Percentiles rank a stretch among this genome's conserved stretches.
Evolutionary conservation across 2,888 invertebrate genomes (phyloP).

Genomic region (Cyrtodaria siliqua): DNA sequence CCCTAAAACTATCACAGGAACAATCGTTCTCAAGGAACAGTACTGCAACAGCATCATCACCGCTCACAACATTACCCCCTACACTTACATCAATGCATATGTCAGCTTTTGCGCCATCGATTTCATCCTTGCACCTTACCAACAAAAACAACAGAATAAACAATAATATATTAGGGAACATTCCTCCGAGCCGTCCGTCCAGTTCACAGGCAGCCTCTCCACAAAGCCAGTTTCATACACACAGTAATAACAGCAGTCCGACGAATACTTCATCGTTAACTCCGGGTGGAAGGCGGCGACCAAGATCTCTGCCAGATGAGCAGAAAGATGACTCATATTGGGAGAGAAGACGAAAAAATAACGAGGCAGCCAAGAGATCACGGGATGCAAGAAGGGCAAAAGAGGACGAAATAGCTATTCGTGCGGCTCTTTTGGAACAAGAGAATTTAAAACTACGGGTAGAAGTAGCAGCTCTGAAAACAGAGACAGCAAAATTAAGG

Average conservation of each 20-base stretch:
- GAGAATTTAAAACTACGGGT: conserved; percentile 93
- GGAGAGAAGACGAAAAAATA: conserved; percentile 95
- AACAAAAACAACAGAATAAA: conserved; percentile 38
- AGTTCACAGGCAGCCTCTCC: conserved; percentile 23
- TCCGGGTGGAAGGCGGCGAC: conserved; percentile 70
- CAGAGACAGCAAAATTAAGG: conserved; percentile 89
- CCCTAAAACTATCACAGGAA: conserved; percentile 55
- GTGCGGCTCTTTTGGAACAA: conserved; percentile 94
- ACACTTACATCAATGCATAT: conserved; percentile 37
- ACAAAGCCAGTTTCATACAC: conserved; percentile 11
- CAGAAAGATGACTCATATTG: conserved; percentile 93
- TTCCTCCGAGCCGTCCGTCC: conserved; percentile 32
- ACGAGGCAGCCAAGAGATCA: conserved; percentile 97
- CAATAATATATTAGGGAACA: conserved; percentile 23
- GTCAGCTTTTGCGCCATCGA: conserved; percentile 42
- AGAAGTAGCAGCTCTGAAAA: conserved; percentile 90
- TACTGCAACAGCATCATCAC: conserved; percentile 38
- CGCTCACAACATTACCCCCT: conserved; percentile 26
- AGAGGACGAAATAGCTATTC: conserved; percentile 96
- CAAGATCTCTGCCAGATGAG: conserved; percentile 82
- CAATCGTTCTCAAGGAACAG: conserved; percentile 41
- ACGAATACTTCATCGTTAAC: conserved; percentile 35
- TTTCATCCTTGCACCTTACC: conserved; percentile 41
- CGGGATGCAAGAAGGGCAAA: conserved; percentile 95
- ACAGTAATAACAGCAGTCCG: conserved; percentile 12